These are phyloP conservation scores for Lasiommata megera DNA, from an alignment of 2,888 invertebrate genomes.

Conservation along the genomic window DNA sequence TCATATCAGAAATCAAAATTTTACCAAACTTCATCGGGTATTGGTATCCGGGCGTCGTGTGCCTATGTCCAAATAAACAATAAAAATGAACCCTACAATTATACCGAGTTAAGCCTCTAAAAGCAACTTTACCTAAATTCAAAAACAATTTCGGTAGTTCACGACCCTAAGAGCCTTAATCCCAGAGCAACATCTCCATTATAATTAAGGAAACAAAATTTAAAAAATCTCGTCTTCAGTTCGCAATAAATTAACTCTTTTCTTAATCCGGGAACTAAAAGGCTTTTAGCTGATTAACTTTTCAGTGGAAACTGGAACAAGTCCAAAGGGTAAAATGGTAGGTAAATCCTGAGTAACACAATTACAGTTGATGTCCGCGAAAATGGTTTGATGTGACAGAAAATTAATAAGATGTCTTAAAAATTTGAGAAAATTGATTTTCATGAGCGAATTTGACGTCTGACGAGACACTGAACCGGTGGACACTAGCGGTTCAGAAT, in stretches of 20 bases:
- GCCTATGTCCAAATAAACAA: no score
- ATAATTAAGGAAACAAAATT: slow-evolving; percentile 54
- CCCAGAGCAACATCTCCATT: slow-evolving; percentile 32
- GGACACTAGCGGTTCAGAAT: no score
- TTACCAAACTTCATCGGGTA: no score
- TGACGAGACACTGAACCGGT: no score
- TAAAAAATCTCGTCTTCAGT: slow-evolving; percentile 52
- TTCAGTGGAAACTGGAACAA: slow-evolving; percentile 65
- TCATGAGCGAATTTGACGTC: no score
- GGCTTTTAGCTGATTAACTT: slow-evolving; percentile 78
- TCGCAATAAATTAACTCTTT: slow-evolving; percentile 68
- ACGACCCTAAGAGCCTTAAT: slow-evolving; percentile 21
- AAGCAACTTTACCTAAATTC: slow-evolving; percentile 13
- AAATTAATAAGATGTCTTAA: slow-evolving; percentile 10
- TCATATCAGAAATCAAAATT: no score
- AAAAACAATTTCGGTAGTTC: slow-evolving; percentile 32
- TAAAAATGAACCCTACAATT: not conserved
- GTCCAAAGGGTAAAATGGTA: slow-evolving; percentile 62
- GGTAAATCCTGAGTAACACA: slow-evolving; percentile 57
- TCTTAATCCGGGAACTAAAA: slow-evolving; percentile 63
- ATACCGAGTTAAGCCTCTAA: not conserved
- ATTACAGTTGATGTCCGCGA: slow-evolving; percentile 69
- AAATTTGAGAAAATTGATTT: no score
- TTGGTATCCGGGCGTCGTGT: no score
- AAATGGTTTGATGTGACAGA: slow-evolving; percentile 32